phyloP scores from a whole-genome alignment of 2,113 vertebrate genomes.

The Grammomys surdaster region DNA sequence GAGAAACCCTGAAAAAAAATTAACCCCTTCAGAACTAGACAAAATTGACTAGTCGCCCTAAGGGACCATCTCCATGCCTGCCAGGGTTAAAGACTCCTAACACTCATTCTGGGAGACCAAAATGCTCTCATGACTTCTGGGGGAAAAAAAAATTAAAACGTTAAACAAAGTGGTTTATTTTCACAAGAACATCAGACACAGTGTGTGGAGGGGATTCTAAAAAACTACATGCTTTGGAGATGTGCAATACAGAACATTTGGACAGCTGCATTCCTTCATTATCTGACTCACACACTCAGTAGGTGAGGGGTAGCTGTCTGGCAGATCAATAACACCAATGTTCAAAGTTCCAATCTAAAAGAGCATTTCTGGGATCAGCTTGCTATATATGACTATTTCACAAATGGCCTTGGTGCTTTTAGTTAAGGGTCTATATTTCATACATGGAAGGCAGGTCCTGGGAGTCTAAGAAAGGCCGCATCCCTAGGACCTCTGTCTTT shows the following conservation, averaged over 20 bases:
- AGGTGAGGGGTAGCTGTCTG: background rate
- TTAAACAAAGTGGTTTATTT: background rate
- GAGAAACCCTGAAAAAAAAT: slow-evolving; percentile 53
- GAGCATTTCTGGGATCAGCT: background rate
- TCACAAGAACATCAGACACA: background rate
- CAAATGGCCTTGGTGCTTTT: background rate
- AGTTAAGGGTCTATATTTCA: background rate
- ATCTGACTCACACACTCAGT: background rate
- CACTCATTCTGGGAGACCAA: background rate
- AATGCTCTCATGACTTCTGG: background rate
- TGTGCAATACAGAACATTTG: slow-evolving; percentile 39
- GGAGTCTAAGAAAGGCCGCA: background rate
- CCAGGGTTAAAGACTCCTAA: background rate
- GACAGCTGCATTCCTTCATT: slow-evolving; percentile 21
- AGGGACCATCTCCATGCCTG: background rate
- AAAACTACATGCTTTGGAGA: slow-evolving; percentile 6
- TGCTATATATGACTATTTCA: background rate
- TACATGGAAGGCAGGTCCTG: background rate
- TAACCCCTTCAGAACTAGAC: slow-evolving; percentile 59
- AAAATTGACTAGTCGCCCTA: background rate
- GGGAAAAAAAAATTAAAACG: background rate
- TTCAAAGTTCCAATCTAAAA: slow-evolving; percentile 28
- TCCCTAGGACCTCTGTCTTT: background rate
- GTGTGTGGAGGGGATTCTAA: slow-evolving; percentile 26
- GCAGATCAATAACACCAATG: background rate